These are phyloP conservation scores for Caenorhabditis sulstoni DNA, from an alignment of 2,888 invertebrate species.

Conservation along the genomic window DNA sequence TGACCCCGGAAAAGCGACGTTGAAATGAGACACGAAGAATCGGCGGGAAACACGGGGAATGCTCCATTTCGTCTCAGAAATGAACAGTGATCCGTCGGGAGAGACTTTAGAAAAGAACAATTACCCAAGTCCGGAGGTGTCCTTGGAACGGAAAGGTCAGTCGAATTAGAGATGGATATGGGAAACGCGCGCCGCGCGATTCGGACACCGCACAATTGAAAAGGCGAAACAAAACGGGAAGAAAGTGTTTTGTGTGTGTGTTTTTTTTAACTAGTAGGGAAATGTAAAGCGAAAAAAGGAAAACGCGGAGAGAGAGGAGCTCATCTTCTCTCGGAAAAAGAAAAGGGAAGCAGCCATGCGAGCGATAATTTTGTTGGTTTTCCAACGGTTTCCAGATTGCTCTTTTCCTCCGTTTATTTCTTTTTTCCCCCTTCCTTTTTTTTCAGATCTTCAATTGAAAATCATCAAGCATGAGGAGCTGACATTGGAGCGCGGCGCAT, in stretches of 20 bases:
- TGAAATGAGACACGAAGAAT: not conserved
- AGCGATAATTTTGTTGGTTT: slow-evolving; percentile 48
- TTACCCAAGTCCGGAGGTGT: slow-evolving; percentile 38
- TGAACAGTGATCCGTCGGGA: not conserved
- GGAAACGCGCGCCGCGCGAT: slow-evolving; percentile 5
- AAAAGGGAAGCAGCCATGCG: slow-evolving; percentile 39
- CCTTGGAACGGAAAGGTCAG: slow-evolving; percentile 53
- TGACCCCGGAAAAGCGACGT: slow-evolving; percentile 22
- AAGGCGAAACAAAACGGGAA: slow-evolving; percentile 1
- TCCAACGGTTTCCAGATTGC: slow-evolving; percentile 31
- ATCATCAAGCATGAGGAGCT: slow-evolving; percentile 14
- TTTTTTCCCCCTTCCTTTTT: not conserved
- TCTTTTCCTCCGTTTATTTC: slow-evolving; percentile 7
- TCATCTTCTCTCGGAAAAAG: slow-evolving; percentile 43
- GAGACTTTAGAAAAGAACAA: slow-evolving; percentile 13
- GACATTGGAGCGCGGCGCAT: slow-evolving; percentile 31
- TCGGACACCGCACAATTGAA: not conserved
- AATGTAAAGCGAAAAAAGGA: slow-evolving; percentile 15
- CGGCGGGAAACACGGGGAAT: too few relatives aligned
- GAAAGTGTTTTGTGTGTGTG: not conserved
- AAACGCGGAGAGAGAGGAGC: slow-evolving; percentile 22
- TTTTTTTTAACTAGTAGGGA: not conserved
- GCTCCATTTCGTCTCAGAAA: slow-evolving; percentile 30
- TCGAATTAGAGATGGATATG: slow-evolving; percentile 31
- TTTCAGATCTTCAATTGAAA: slow-evolving; percentile 4